These are phyloP conservation scores for Byasa hedistus DNA, from an alignment of 2,888 invertebrate species.

Conservation along the genomic window DNA sequence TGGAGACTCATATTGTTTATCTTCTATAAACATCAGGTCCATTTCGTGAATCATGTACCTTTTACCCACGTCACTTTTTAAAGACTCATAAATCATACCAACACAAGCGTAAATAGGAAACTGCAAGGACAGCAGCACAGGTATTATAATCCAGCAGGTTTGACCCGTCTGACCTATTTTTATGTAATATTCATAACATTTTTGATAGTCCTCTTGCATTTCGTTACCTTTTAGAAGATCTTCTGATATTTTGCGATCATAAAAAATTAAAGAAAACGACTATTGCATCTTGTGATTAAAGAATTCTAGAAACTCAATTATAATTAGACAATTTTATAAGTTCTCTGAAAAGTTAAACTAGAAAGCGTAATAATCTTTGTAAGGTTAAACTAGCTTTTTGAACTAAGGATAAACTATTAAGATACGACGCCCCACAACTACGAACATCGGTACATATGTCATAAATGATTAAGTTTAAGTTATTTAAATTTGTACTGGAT, in stretches of 20 bases:
- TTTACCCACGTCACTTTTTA: slow-evolving; percentile 48
- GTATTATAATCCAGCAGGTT: slow-evolving; percentile 53
- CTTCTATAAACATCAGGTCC: slow-evolving; percentile 52
- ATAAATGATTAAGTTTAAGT: neutral
- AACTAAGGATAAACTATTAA: neutral
- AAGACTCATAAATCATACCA: slow-evolving; percentile 49
- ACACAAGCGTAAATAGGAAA: slow-evolving; percentile 56
- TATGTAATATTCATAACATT: slow-evolving; percentile 50
- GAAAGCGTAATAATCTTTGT: neutral
- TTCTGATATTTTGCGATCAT: slow-evolving; percentile 50
- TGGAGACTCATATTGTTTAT: slow-evolving; percentile 57
- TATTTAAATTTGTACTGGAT: neutral
- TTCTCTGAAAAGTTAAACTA: neutral
- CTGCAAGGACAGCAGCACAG: slow-evolving; percentile 47
- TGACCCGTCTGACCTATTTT: slow-evolving; percentile 49
- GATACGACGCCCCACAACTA: too few species aligned
- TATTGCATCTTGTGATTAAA: too few species aligned
- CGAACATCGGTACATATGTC: neutral
- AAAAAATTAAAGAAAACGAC: too few species aligned
- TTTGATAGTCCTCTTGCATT: slow-evolving; percentile 50
- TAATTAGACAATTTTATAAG: too few species aligned
- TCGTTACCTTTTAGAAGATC: slow-evolving; percentile 54
- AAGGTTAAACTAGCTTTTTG: neutral
- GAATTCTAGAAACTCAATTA: too few species aligned
- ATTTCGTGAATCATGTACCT: slow-evolving; percentile 61